These are phyloP conservation scores for Papilio polyxenes DNA, from an alignment of 1,140 invertebrate species.

Conservation along the genomic window DNA sequence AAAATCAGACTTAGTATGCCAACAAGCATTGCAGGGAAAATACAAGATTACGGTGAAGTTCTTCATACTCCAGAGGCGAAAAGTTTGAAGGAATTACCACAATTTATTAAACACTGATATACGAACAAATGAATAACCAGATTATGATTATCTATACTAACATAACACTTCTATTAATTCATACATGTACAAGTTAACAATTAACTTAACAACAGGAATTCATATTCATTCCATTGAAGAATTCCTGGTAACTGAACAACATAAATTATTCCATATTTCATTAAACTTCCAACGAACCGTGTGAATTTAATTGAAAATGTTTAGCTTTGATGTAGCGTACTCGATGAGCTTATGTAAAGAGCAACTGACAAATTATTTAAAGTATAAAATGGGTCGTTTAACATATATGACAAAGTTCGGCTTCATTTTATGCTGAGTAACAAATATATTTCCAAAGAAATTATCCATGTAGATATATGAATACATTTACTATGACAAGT, in stretches of 20 bases:
- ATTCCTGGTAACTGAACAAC: neutral
- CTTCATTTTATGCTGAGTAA: neutral
- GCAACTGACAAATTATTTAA: neutral
- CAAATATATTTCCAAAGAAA: neutral
- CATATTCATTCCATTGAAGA: neutral
- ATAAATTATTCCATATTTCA: conserved; percentile 1
- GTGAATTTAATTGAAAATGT: conserved; percentile 20
- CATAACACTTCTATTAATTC: neutral
- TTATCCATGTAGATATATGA: neutral
- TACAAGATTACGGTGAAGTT: too few species aligned
- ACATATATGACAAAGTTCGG: neutral
- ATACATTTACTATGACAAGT: neutral
- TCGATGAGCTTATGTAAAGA: neutral
- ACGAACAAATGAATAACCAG: too few species aligned
- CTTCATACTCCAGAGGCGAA: neutral
- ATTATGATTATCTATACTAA: too few species aligned
- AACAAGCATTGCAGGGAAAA: neutral
- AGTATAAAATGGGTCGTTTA: neutral
- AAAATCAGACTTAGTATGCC: neutral
- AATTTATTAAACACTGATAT: too few species aligned
- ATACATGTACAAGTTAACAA: neutral
- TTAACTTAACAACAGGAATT: neutral
- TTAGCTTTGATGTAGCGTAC: conserved; percentile 9
- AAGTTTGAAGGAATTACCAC: neutral
- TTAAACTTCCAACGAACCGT: neutral